These are phyloP conservation scores for Dendrocincla tyrannina DNA, from an alignment of 2,797 vertebrate genomes.

Conservation along the genomic window DNA sequence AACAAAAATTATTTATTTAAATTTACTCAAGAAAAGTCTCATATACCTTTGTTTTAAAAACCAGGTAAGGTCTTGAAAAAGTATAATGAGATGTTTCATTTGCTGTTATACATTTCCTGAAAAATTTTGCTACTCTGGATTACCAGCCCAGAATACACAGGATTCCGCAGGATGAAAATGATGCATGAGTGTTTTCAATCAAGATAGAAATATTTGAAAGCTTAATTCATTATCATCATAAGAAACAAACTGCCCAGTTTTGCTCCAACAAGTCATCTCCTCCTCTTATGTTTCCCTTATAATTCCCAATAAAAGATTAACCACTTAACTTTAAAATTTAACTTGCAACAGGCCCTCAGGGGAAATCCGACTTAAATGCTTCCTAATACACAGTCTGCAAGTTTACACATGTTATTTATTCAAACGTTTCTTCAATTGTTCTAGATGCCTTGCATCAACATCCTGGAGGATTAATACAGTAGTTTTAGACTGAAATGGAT, in stretches of 20 bases:
- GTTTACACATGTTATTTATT: conserved; percentile 26
- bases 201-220: neutral
- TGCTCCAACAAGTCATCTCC: neutral
- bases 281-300: neutral
- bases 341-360: neutral
- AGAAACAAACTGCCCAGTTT: neutral
- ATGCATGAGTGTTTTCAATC: neutral
- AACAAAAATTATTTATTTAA: neutral
- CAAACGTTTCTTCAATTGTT: conserved; percentile 78
- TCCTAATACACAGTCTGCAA: neutral
- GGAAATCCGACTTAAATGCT: neutral
- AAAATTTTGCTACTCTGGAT: neutral
- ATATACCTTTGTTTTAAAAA: neutral
- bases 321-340: neutral
- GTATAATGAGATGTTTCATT: neutral
- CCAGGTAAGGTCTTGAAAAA: neutral
- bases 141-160: accelerated
- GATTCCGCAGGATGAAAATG: neutral
- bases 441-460: conserved; percentile 73
- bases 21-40: neutral
- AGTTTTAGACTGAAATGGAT: conserved; percentile 75
- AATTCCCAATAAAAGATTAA: neutral
- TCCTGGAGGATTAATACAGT: conserved; percentile 81
- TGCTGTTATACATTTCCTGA: neutral
- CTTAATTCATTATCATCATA: neutral